Base-by-base conservation (phyloP, 2,113 vertebrate genomes). In the Oostethus manadensis region DNA sequence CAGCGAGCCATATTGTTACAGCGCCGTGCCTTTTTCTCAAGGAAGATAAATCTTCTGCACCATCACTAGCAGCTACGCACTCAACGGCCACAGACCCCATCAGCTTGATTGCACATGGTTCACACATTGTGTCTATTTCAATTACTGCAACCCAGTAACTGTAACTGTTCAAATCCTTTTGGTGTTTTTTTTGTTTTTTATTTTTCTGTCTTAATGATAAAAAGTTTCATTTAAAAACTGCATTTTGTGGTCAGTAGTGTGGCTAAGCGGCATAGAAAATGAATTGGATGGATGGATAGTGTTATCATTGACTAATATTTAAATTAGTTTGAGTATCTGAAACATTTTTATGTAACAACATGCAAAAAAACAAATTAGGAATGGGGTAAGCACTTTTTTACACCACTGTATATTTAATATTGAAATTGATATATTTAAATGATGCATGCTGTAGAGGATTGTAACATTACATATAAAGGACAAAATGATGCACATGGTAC, bases 381-480 rank as follows among this genome's bases (percentile, higher is more conserved):
- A n/a, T n/a, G n/a, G n/a, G n/a, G n/a, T n/a, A n/a, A n/a, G n/a
- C n/a, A n/a, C n/a, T n/a, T n/a, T n/a, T n/a, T n/a, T n/a, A n/a
- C n/a, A n/a, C n/a, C n/a, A n/a, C n/a, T n/a, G n/a, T n/a, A n/a
- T n/a, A 26, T 6, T 29, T 3, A 29, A n/a, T 56, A 29, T 23
- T 38, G 49, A 40, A 40, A 40, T 40, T 11, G 3, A 40, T 13
- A 40, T 11, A 40, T 66, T n/a, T 54, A 22, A 45, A 51, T 68
- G 72, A 64, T 64, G 22, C 11, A 66, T 49, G 44, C 26, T 47
- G 43, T 64, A 72, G 46, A 48, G 18, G 20, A 21, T 56, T 58
- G 42, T 62, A 64, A 73, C 56, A 62, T 69, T 63, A 71, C 59
- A 54, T 35, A 56, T 16, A 66, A 26, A 35, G 51, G 63, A 64